Evolutionary conservation across 2,888 invertebrate species (phyloP), one percentile per base, ranked within the genome.

Genomic region (Microctonus aethiopoides): DNA sequence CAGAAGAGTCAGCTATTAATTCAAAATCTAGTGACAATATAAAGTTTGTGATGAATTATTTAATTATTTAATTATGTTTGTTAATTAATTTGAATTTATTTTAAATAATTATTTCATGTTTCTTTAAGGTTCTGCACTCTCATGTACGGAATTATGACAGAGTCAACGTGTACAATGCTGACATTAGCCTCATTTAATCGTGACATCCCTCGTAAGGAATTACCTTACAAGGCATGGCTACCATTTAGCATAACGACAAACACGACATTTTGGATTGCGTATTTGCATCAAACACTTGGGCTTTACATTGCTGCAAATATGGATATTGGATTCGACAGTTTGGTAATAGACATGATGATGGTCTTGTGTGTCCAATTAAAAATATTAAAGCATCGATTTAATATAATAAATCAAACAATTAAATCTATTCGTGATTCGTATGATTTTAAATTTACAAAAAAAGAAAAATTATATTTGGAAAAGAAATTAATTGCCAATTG

Each of bases 201-300:
- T 5, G 69, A 72, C n/a, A 32, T 74, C 11, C 68, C 61, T 6
- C 54, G 69, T 11, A 61, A 71, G 26, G 71, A 54, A 13, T 64
- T 78, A 24, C 73, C 77, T 4, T 76, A 68, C 60, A 74, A 73
- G 9, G 73, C 66, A 56, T 77, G 76, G 78, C 16, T 77, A 11
- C 78, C 78, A 0, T 78, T 68, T 16, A 59, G 74, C 22, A 64
- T 65, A 41, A 54, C 61, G 13, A 71, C 77, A 20, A 24, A 63
- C 7, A 16, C 22, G 20, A 46, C 74, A 24, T 78, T 72, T 9
- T 72, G 73, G 72, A 36, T 70, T n/a, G 71, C 66, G 5, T 75
- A 72, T 26, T 29, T n/a, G 0, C 68, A 73, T 66, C 73, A 75
- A 61, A 65, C 71, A 13, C 26, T 68, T 2, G 62, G 59, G 1